phyloP scores from a whole-genome alignment of 2,113 vertebrate genomes.

The Megaceryle torquata region DNA sequence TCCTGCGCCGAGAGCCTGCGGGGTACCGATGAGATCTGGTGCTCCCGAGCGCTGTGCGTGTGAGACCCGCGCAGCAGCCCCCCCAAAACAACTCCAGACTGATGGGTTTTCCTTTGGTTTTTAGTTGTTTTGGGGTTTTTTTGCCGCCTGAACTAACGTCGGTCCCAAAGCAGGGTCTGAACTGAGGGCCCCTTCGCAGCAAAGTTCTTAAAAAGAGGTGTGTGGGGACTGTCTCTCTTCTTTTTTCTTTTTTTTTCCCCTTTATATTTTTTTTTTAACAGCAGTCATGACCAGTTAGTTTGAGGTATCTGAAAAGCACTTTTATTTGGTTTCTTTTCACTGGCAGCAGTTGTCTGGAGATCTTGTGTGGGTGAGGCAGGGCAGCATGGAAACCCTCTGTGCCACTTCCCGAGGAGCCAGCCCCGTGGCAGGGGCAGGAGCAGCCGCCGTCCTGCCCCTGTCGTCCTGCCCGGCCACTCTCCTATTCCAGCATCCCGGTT shows the following conservation, averaged over 20 bases:
- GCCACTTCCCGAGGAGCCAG: not conserved
- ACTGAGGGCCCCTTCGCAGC: rapidly evolving
- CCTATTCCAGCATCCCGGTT: not conserved
- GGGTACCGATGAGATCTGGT: not conserved
- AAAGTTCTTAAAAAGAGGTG: not conserved
- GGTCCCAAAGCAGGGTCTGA: not conserved
- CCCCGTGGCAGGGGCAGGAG: not conserved
- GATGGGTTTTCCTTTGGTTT: not conserved
- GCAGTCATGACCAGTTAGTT: not conserved
- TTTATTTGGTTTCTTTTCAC: not conserved
- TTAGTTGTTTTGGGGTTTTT: not conserved
- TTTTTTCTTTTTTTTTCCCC: no score
- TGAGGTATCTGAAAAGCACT: not conserved
- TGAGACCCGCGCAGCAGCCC: not conserved
- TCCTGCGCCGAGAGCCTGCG: not conserved
- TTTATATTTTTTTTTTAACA: no score
- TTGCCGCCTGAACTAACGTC: rapidly evolving
- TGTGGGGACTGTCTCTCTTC: not conserved
- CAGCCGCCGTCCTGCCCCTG: not conserved
- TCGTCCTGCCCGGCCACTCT: not conserved
- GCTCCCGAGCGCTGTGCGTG: rapidly evolving
- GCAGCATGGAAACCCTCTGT: not conserved
- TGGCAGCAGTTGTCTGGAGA: not conserved
- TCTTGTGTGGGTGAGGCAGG: not conserved
- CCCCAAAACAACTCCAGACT: not conserved